Evolutionary conservation across 2,888 invertebrate species (phyloP), one percentile per base, ranked within the genome.

Genomic region (Scrobipalpa costella): DNA sequence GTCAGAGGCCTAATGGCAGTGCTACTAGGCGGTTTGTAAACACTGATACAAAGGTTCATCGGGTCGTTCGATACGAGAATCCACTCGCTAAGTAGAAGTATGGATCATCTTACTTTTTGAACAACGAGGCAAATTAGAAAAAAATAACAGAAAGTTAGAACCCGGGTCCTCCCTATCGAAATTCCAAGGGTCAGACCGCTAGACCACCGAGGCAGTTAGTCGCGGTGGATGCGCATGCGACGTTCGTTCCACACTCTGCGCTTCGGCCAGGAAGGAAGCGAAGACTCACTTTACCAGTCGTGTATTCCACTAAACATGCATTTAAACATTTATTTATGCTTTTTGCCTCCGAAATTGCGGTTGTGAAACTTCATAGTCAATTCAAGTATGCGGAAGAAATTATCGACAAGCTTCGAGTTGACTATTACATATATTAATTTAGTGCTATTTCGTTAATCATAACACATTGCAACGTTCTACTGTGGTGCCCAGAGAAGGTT

Each of bases 301-400:
- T 13, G 50, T 52, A 52, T 52, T 52, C 50, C 21, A 52, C 11
- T 21, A 21, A 52, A 52, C 50, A 52, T 52, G 27, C 21, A 27
- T 49, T 17, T 21, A 49, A 9, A 49, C 21, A 21, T 21, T 21
- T 52, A 21, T 13, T 13, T 21, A 6, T 52, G 9, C 3, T 13
- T 52, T 19, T 49, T 49, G n/a, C 17, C 3, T 49, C 17, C 13
- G 15, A 49, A n/a, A 49, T 3, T 17, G 49, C 27, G 11, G 9
- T 19, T 52, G 19, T 52, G 27, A 27, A 52, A 52, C 50, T 21
- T 27, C 21, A 21, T 21, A 49, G 9, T 17, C 21, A 27, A 27
- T 27, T 27, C 27, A 5, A 52, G 21, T 21, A 52, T 13, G 50
- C 50, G 50, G 50, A 52, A 52, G 13, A n/a, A n/a, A n/a, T 52